Evolutionary conservation across 2,797 vertebrate species (phyloP).

Genomic region (Phrynocephalus vlangalii): DNA sequence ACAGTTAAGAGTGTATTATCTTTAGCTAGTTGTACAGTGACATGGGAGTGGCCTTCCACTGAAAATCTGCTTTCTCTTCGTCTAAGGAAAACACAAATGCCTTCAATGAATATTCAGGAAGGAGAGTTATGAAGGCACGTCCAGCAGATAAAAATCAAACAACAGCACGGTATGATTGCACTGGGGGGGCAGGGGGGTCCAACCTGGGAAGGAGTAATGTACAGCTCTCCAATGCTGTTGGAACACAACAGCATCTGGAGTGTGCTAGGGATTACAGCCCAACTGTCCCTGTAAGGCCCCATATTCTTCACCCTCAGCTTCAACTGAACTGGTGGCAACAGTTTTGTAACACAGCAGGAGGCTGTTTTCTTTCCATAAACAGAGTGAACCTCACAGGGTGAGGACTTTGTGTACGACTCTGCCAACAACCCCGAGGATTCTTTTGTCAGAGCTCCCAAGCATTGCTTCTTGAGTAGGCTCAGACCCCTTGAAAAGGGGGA

Average conservation of each 20-base stretch:
- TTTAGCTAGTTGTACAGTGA: conserved; percentile 12
- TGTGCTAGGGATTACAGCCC: too few species aligned
- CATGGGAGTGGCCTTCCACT: not conserved
- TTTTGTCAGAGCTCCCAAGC: not conserved
- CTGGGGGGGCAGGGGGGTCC: not conserved
- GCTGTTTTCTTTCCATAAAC: not conserved
- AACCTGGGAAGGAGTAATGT: too few species aligned
- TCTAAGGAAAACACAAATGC: not conserved
- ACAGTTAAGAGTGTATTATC: not conserved
- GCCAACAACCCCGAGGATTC: too few species aligned
- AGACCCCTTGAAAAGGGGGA: too few species aligned
- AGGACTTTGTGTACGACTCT: not conserved
- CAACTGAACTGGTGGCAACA: not conserved
- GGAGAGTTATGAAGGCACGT: not conserved
- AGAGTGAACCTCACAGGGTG: not conserved
- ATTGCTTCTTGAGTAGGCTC: too few species aligned
- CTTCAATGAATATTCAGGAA: conserved; percentile 19
- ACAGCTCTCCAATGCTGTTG: too few species aligned
- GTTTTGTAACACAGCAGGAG: not conserved
- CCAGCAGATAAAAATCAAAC: not conserved
- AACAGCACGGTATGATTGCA: not conserved
- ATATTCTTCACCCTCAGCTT: too few species aligned
- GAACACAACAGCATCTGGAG: too few species aligned
- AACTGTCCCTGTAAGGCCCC: too few species aligned
- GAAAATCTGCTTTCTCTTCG: conserved; percentile 3